Base-by-base conservation (phyloP, 1,140 invertebrate genomes). In the Drosophila gunungcola region DNA sequence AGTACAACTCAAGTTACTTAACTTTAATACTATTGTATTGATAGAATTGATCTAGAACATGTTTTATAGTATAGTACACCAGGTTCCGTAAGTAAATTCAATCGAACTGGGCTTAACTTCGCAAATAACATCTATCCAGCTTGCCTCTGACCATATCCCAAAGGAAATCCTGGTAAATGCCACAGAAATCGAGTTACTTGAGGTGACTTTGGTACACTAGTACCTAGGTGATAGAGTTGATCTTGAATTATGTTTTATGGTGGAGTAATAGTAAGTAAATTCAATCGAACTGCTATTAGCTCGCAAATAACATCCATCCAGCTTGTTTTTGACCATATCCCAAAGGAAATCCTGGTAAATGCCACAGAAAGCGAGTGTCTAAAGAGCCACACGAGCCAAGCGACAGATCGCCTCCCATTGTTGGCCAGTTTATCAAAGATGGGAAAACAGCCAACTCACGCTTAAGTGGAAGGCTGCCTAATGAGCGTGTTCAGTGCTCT, bases 381-480 rank as follows among this genome's bases (percentile, higher is more conserved):
- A 2, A 41, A n/a, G 25, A 25, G n/a, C 36, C 67, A 56, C 70
- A 74, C 36, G 69, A 56, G 39, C 58, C 45, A 64, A 73, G 56
- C 46, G 57, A 36, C 60, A 54, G 60, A 56, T 27, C 34, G 12
- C 29, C 10, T 16, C 16, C 36, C 5, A 27, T 41, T 51, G 51
- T 41, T 36, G 52, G 52, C 48, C 60, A 75, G 85, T 85, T 86
- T 63, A 78, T 86, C 61, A 78, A 80, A 60, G 25, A 58, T 13
- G 49, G 51, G 54, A 63, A 88, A 86, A 86, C 2, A 81, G 83
- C 60, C 76, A 67, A 88, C 75, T 88, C 84, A 88, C 69, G 76
- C 36, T 88, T 88, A 88, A 89, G 79, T 73, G 80, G 84, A 88
- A 88, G 67, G 52, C 68, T 64, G 72, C 76, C 69, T 84, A 88